These are phyloP conservation scores for Alcedo quadribrachys DNA, from an alignment of 2,797 vertebrate genomes.

Conservation along the genomic window DNA sequence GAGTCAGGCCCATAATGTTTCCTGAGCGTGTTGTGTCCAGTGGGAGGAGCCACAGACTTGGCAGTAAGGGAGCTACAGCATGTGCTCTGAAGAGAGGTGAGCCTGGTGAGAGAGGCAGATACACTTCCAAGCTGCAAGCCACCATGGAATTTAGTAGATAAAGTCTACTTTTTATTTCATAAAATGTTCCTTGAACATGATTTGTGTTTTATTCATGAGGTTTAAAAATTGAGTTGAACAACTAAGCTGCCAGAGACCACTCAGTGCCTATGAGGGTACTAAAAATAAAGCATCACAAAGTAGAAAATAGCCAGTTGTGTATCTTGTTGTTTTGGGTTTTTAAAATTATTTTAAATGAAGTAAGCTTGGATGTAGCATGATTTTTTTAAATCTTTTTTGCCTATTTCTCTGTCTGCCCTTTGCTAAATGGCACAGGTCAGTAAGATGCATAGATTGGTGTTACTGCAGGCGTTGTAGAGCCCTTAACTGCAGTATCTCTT, in stretches of 20 bases:
- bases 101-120: neutral
- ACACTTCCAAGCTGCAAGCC: neutral
- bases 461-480: conserved; percentile 37
- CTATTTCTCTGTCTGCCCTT: conserved; percentile 54
- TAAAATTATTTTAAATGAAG: neutral
- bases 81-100: neutral
- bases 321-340: neutral
- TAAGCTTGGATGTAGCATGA: neutral
- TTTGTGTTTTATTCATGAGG: conserved; percentile 30
- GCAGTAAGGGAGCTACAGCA: neutral
- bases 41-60: fast-evolving
- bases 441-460: conserved; percentile 33
- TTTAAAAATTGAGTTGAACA: conserved; percentile 10
- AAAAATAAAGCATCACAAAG: conserved; percentile 18
- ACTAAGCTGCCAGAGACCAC: neutral
- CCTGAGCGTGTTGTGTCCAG: too few species aligned
- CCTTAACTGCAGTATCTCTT: conserved; percentile 39
- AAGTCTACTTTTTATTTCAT: neutral
- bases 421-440: conserved; percentile 70
- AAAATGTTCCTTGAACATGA: neutral
- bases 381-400: neutral
- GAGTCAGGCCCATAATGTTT: neutral
- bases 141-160: neutral
- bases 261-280: neutral
- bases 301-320: neutral